Evolutionary conservation across 1,140 invertebrate species (phyloP).

Genomic region (Conus betulinus): DNA sequence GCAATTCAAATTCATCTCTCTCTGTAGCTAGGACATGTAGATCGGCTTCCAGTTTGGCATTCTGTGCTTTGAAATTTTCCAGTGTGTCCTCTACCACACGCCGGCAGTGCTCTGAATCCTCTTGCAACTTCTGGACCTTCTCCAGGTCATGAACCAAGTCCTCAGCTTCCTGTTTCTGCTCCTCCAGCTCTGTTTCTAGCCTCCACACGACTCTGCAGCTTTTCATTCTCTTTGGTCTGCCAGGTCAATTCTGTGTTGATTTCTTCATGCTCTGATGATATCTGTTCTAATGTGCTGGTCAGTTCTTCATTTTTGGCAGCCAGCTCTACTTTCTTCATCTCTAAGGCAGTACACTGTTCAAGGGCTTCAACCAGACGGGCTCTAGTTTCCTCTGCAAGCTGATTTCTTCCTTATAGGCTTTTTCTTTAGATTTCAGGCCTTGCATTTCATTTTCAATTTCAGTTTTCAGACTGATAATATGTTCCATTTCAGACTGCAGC

Average conservation of each 20-base stretch:
- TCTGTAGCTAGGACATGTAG: conserved; percentile 36
- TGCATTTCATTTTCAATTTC: neutral
- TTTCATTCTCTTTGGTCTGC: conserved; percentile 27
- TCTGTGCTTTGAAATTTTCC: conserved; percentile 35
- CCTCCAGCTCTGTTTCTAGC: conserved; percentile 37
- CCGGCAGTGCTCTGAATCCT: conserved; percentile 25
- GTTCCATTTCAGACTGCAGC: neutral
- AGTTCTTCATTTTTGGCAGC: neutral
- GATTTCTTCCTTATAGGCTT: neutral
- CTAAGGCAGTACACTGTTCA: conserved; percentile 18
- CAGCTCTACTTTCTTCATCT: neutral
- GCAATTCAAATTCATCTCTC: conserved; percentile 39
- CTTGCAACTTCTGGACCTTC: conserved; percentile 29
- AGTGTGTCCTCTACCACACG: conserved; percentile 29
- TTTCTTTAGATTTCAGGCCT: neutral
- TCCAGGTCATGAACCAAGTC: conserved; percentile 36
- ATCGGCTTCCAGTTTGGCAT: conserved; percentile 33
- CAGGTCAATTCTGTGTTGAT: conserved; percentile 23
- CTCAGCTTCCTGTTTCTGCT: conserved; percentile 39
- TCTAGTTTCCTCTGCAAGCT: neutral
- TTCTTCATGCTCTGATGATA: neutral
- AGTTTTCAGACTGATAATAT: neutral
- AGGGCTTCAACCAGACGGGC: conserved; percentile 13
- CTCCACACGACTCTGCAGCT: conserved; percentile 20
- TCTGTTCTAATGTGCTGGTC: conserved; percentile 1